Evolutionary conservation across 2,113 vertebrate species (phyloP).

Genomic region (Pyrgilauda ruficollis): DNA sequence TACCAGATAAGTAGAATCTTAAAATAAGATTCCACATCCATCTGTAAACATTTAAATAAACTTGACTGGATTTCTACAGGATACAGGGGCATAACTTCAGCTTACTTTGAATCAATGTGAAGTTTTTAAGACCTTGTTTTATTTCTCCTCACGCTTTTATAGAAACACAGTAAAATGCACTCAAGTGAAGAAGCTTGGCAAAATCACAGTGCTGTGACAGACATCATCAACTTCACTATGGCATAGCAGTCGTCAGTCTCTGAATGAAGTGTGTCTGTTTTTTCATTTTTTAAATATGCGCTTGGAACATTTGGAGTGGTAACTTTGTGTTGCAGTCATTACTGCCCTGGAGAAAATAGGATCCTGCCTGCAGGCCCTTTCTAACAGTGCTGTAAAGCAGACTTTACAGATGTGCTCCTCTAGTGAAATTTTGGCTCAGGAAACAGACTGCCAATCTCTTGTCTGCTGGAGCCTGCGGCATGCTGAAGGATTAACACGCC

Average conservation of each 20-base stretch:
- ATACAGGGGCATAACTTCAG: background rate
- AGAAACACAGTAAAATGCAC: background rate
- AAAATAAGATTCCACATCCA: background rate
- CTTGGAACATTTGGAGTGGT: background rate
- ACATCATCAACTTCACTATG: background rate
- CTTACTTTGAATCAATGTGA: background rate
- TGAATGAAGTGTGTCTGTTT: background rate
- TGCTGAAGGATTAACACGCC: background rate
- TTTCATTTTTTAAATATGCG: background rate
- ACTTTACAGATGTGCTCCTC: background rate
- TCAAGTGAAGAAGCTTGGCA: conserved; percentile 13
- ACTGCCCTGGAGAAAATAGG: fast-evolving
- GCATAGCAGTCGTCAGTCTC: background rate
- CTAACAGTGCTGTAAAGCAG: background rate
- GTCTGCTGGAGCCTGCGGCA: background rate
- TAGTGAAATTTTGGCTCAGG: background rate
- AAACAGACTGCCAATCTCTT: background rate
- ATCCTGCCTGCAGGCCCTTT: background rate
- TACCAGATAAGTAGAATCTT: background rate
- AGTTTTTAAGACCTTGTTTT: conserved; percentile 18
- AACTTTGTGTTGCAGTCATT: background rate
- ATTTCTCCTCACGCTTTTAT: background rate
- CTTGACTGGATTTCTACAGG: background rate
- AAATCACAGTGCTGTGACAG: background rate
- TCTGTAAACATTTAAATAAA: background rate